These are phyloP conservation scores for Vanacampus margaritifer DNA, from an alignment of 2,113 vertebrate species.

Conservation along the genomic window DNA sequence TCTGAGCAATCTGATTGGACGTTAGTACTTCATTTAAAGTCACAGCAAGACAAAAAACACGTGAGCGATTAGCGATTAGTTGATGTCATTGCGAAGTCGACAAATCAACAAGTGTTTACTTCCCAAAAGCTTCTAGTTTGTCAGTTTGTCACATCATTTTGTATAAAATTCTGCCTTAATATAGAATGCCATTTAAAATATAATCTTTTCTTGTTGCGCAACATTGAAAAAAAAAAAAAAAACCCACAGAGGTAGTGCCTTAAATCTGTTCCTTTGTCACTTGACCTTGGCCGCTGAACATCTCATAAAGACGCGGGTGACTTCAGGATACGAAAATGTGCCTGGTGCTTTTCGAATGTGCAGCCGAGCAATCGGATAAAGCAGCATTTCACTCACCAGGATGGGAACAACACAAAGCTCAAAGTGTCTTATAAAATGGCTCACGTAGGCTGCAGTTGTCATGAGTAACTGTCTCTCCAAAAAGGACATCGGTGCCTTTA, in stretches of 20 bases:
- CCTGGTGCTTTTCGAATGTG: neutral
- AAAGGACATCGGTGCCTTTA: neutral
- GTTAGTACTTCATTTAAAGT: too few relatives aligned
- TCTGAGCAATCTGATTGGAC: too few relatives aligned
- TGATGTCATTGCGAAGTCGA: too few relatives aligned
- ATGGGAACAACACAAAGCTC: neutral
- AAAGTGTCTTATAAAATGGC: neutral
- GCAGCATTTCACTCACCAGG: neutral
- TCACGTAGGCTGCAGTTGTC: slow-evolving; percentile 5
- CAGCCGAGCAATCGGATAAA: neutral
- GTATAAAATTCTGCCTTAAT: too few relatives aligned
- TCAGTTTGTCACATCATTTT: neutral
- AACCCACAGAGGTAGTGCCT: neutral
- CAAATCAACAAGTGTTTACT: neutral
- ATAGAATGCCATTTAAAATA: neutral
- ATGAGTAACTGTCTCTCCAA: neutral
- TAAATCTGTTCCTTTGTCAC: slow-evolving; percentile 14
- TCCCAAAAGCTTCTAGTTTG: neutral
- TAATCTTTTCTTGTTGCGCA: neutral
- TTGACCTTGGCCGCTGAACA: slow-evolving; percentile 11
- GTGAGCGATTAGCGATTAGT: too few relatives aligned
- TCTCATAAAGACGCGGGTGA: neutral
- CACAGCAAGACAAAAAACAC: too few relatives aligned
- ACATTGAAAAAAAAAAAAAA: neutral
- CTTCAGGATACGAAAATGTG: neutral